Evolutionary conservation across 2,797 vertebrate species (phyloP).

Genomic region (Poeciliopsis turneri): DNA sequence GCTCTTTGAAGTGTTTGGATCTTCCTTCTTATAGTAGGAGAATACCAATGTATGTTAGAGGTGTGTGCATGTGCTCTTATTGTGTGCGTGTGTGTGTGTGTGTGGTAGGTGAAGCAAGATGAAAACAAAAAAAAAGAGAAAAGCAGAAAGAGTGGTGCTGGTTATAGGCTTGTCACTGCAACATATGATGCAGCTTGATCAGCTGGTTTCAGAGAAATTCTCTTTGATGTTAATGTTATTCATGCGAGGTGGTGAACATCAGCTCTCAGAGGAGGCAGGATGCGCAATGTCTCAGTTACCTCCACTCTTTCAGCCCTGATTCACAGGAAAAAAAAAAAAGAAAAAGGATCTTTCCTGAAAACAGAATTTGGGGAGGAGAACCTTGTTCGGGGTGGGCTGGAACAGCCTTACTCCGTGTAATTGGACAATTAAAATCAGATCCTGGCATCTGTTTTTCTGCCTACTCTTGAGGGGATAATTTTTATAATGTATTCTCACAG

Average conservation of each 20-base stretch:
- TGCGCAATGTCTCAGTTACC: constrained; percentile 69
- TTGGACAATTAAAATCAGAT: constrained; percentile 73
- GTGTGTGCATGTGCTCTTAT: neutral
- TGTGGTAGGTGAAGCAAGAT: constrained; percentile 5
- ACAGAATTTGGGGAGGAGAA: constrained; percentile 62
- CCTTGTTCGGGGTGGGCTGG: constrained; percentile 54
- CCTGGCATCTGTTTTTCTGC: constrained; percentile 58
- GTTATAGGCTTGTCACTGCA: constrained; percentile 66
- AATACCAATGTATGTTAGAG: constrained; percentile 69
- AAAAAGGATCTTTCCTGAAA: constrained; percentile 41
- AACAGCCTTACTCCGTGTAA: constrained; percentile 67
- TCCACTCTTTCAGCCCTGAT: constrained; percentile 54
- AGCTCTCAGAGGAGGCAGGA: constrained; percentile 65
- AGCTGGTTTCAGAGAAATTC: constrained; percentile 78
- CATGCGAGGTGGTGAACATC: constrained; percentile 70
- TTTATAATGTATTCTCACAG: constrained; percentile 57
- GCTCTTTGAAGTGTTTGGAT: constrained; percentile 70
- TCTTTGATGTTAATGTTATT: constrained; percentile 80
- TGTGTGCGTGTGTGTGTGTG: constrained; percentile 7
- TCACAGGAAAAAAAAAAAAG: constrained; percentile 31
- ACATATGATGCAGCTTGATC: constrained; percentile 77
- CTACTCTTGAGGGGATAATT: constrained; percentile 32
- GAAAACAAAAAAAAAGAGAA: constrained; percentile 15
- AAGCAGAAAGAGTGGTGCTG: constrained; percentile 25
- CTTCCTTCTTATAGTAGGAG: constrained; percentile 53